Evolutionary conservation across 2,113 vertebrate genomes (phyloP), one percentile per base, ranked within the genome.

Genomic region (Datnioides undecimradiatus): DNA sequence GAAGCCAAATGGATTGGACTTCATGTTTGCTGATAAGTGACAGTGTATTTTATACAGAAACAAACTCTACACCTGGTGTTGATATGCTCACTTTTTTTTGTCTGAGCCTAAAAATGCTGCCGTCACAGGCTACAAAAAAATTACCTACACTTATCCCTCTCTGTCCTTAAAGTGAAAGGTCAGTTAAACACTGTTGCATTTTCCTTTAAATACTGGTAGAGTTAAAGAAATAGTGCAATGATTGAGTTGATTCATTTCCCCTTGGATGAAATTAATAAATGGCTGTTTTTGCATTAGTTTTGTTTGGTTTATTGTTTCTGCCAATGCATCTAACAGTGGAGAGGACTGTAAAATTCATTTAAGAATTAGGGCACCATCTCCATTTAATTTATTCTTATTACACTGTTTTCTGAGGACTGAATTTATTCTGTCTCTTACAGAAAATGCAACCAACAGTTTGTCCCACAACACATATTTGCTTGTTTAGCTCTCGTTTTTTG

Each of bases 181-280:
- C 54, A 82, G 76, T 43, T 58, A 64, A 86, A 82, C 71, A 70
- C 38, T 66, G 41, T 84, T 87, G 73, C 65, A 60, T 88, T 85
- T 73, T 84, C 54, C 57, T 85, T 89, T 83, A 48, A 86, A 81
- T 64, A 55, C 23, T 41, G 77, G 6, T 57, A 60, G 48, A 74
- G 46, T 71, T 68, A 41, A 79, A 77, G 57, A 76, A 77, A 55
- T 73, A 74, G 74, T 81, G 79, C 73, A 79, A 60, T 82, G 68
- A 70, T 62, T 83, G 17, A 66, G 75, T 84, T 82, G 41, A 71
- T 83, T 84, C 13, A 68, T 83, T 82, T 77, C 59, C 71, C 66
- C 63, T 68, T 65, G 40, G 64, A 76, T 62, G 29, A 90, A 87
- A 70, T 65, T 43, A 92, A 92, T 85, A 90, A 90, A 90, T 80